A percentile compares a stretch with the other conserved stretches of the same genome.
These are phyloP conservation scores for Cyphomyrus discorhynchus DNA, from an alignment of 2,113 vertebrate genomes.

Conservation along the genomic window DNA sequence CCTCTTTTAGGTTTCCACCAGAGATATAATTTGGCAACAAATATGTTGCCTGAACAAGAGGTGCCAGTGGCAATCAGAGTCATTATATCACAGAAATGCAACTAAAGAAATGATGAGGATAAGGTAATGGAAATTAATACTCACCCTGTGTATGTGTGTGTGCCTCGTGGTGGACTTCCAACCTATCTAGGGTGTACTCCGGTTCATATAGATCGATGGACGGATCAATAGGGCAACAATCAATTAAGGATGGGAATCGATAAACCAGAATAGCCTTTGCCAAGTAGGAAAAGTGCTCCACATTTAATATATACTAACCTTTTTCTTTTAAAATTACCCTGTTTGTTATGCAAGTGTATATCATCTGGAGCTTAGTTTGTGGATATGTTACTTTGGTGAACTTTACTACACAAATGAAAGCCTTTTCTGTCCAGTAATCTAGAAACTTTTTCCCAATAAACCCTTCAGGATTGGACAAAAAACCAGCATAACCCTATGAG, in stretches of 20 bases:
- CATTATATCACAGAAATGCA: background rate
- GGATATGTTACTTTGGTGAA: background rate
- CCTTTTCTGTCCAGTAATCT: background rate
- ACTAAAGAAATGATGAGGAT: background rate
- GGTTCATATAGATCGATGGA: background rate
- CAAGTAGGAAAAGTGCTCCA: background rate
- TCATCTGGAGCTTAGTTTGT: background rate
- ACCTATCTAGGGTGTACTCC: background rate
- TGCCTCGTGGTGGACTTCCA: background rate
- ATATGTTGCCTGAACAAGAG: background rate
- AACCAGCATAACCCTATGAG: background rate
- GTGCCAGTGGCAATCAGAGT: background rate
- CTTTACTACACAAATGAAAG: background rate
- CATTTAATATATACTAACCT: background rate
- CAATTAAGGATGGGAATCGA: background rate
- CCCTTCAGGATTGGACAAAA: background rate
- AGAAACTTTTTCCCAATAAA: background rate
- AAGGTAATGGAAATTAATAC: background rate
- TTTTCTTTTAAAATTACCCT: background rate
- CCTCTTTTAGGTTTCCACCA: background rate
- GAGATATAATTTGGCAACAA: background rate
- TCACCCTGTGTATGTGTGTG: background rate
- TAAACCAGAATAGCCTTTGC: background rate
- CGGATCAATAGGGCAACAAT: background rate
- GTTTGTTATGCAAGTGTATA: background rate